Base-by-base conservation (phyloP, 2,113 vertebrate genomes). In the Mobula hypostoma region DNA sequence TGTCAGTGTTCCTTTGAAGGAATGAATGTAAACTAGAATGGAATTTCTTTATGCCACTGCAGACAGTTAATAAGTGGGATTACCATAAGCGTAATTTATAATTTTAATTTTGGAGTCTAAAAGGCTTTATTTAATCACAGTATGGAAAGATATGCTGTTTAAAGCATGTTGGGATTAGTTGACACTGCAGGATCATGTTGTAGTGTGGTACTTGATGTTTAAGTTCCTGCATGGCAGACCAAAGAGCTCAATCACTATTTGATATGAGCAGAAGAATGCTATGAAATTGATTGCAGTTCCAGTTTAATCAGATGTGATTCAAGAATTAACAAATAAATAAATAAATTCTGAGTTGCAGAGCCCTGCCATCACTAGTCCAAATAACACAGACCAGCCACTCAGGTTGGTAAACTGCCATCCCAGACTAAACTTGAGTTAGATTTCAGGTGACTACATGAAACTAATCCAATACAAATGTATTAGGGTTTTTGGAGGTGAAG, bases 51-150 rank as follows among this genome's bases (percentile, higher is more conserved):
- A 32, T 93, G 91, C 24, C 72, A 74, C 68, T 72, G 91, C 91
- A 56, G 66, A 93, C 11, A 93, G 36, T 70, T 36, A 93, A 74
- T 93, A 70, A 36, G 68, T 93, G 70, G 70, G 32, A 93, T 93
- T 70, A 40, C 21, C 2, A 21, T n/a, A 74, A 56, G 9, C 56
- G 17, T 93, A 93, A 93, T 93, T 93, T 76, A 56, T 56, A 5
- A 72, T 92, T 36, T 92, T 93, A 70, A 76, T 40, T 72, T 93
- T 93, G 91, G 70, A 56, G 91, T 93, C 36, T 76, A 93, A 93
- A 90, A 74, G 36, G 15, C 61, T 72, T 93, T 7, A 27, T 74
- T 93, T 72, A 93, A 93, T 93, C 74, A 93, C 40, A 74, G 91
- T 93, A 93, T 74, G 19, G 68, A 93, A 93, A 93, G 91, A 74